These are phyloP conservation scores for Columbina picui DNA, from an alignment of 2,113 vertebrate species.

Conservation along the genomic window DNA sequence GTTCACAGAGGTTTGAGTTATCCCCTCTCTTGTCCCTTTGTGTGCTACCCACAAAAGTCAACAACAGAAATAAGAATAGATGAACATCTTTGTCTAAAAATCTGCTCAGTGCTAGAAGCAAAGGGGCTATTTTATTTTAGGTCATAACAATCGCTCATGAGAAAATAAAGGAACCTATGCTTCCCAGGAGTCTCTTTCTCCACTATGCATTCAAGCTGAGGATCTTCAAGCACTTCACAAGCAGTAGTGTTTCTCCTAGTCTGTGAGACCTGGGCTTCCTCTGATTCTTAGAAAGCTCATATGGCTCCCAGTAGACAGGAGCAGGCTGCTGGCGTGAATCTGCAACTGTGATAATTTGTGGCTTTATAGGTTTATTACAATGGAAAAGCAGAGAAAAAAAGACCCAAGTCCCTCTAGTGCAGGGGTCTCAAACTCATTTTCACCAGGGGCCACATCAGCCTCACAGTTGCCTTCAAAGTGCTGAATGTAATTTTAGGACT, in stretches of 20 bases:
- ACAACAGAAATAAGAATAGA: not conserved
- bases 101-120: not conserved
- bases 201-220: not conserved
- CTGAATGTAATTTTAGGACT: no score
- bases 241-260: not conserved
- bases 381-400: not conserved
- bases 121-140: not conserved
- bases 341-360: not conserved
- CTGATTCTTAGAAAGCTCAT: not conserved
- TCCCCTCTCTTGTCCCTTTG: not conserved
- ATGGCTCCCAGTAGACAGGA: not conserved
- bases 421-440: no score
- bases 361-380: not conserved
- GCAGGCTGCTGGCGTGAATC: not conserved
- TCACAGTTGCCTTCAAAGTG: no score
- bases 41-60: not conserved
- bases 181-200: not conserved
- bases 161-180: not conserved
- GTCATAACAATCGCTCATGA: not conserved
- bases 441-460: no score
- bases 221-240: not conserved
- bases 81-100: not conserved
- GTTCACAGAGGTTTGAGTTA: not conserved
- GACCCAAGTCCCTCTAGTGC: fast-evolving
- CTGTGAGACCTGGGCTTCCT: not conserved